Base-by-base conservation (phyloP, 2,888 invertebrate species). In the Noctuana brunneofusca region DNA sequence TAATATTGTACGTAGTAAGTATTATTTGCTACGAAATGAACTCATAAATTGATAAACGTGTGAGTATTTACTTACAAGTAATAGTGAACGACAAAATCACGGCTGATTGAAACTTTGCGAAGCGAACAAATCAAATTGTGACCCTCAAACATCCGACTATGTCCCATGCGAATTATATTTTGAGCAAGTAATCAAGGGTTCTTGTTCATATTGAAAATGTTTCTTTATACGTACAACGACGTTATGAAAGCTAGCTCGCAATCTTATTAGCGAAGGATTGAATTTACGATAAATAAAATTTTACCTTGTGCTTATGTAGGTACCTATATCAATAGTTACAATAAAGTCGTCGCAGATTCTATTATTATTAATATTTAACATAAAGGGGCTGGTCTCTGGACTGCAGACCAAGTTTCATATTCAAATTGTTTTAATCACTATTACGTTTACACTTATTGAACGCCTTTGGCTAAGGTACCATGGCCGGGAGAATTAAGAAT, bases 241-340 rank as follows among this genome's bases (percentile, higher is more conserved):
- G 38, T 14, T 38, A 38, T 38, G 14, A 38, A 38, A 38, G 38
- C 38, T 38, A 38, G 38, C 38, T 38, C 38, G 38, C 27, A 14
- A 38, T 38, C 38, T 38, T 14, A 14, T 38, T 38, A n/a, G n/a
- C n/a, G 14, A 38, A 14, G 6, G 38, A 14, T 38, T 38, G n/a
- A 6, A 38, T 38, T 38, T 4, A 14, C 0, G 14, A 14, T 14
- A 38, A 38, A 38, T 38, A 14, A 32, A 32, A 27, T 27, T 8
- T 27, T 24, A 5, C 5, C 24, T 3, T 4, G n/a, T n/a, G n/a
- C n/a, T n/a, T n/a, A n/a, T n/a, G n/a, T n/a, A n/a, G n/a, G n/a
- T n/a, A n/a, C n/a, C n/a, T n/a, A n/a, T n/a, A n/a, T n/a, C n/a
- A n/a, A n/a, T n/a, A n/a, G n/a, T 27, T 27, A 27, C 27, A 27